Evolutionary conservation across 1,140 invertebrate species (phyloP).

Genomic region (Trigoniulus corallinus): DNA sequence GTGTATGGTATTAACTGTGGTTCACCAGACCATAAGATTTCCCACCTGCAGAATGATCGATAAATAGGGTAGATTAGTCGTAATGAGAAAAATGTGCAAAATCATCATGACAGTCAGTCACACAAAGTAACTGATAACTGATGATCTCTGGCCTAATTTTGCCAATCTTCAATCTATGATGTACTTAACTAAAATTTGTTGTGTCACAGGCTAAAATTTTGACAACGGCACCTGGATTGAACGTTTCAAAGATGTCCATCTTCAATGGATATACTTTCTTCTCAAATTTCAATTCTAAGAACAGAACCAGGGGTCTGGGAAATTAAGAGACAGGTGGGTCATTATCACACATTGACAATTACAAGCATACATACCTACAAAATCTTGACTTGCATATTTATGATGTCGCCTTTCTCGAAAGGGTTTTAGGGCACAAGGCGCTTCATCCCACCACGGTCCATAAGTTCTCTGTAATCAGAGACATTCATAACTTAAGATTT

Average conservation of each 20-base stretch:
- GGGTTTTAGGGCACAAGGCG: conserved; percentile 45
- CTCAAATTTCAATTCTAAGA: conserved; percentile 41
- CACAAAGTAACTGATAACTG: no score
- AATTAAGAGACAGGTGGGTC: not conserved
- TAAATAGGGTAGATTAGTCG: no score
- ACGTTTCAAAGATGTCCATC: conserved; percentile 71
- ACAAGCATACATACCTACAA: conserved; percentile 44
- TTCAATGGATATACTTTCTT: conserved; percentile 53
- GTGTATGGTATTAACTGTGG: no score
- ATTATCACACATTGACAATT: not conserved
- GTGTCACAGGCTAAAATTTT: conserved; percentile 53
- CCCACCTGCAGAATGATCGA: no score
- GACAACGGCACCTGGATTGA: conserved; percentile 72
- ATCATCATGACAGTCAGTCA: no score
- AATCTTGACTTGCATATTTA: conserved; percentile 67
- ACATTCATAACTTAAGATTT: not conserved
- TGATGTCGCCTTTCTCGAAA: conserved; percentile 38
- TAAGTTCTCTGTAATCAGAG: conserved; percentile 51
- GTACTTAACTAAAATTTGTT: no score
- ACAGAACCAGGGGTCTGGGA: conserved; percentile 7
- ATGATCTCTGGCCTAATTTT: no score
- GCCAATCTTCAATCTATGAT: no score
- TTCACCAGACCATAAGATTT: conserved; percentile 53
- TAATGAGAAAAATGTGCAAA: no score
- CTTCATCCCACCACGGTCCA: conserved; percentile 71